phyloP scores from a whole-genome alignment of 2,888 invertebrate species.

The Chrysolina oricalcia region DNA sequence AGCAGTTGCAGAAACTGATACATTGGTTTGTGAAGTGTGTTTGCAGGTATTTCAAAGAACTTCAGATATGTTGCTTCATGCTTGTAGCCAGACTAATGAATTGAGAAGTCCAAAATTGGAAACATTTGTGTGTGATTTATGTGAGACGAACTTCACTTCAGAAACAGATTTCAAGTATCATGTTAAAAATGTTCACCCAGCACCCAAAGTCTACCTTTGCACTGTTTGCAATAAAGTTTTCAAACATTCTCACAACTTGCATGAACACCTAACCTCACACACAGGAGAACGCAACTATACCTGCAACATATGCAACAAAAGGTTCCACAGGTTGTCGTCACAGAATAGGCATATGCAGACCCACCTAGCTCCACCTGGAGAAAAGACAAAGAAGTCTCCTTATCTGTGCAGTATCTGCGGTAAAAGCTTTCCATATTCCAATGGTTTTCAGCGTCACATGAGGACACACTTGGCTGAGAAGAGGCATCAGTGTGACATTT shows the following conservation, averaged over 20 bases:
- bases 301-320: conserved; percentile 64
- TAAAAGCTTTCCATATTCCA: conserved; percentile 67
- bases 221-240: conserved; percentile 59
- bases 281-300: conserved; percentile 64
- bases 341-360: conserved; percentile 62
- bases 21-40: neutral
- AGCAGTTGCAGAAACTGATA: conserved; percentile 5
- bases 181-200: conserved; percentile 43
- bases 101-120: neutral
- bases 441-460: conserved; percentile 68
- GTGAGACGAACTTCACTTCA: conserved; percentile 58
- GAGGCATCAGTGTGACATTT: conserved; percentile 68
- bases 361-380: conserved; percentile 63
- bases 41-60: conserved; percentile 28
- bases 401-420: conserved; percentile 68
- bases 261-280: conserved; percentile 64
- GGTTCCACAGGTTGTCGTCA: conserved; percentile 64
- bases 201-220: conserved; percentile 24
- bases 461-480: conserved; percentile 68
- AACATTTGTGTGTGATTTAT: neutral
- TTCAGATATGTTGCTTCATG: conserved; percentile 32
- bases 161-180: conserved; percentile 61
- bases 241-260: conserved; percentile 63
- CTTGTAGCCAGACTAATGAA: conserved; percentile 20
- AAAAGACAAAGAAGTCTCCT: conserved; percentile 65